Percentiles rank a stretch among this genome's conserved stretches.
Evolutionary conservation across 2,888 invertebrate genomes (phyloP).

Genomic region (Oscheius sp.): DNA sequence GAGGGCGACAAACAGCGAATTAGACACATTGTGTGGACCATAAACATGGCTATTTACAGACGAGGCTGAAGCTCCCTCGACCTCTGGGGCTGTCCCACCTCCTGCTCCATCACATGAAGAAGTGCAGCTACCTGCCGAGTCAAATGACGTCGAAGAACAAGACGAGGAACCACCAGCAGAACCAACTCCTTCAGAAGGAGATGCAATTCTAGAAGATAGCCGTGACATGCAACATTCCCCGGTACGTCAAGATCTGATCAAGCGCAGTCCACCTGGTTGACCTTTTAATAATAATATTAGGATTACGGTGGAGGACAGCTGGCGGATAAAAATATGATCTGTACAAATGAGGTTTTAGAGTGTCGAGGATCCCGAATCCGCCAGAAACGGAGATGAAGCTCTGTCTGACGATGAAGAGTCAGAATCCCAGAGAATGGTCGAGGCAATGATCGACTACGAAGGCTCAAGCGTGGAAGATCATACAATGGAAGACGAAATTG

Average conservation of each 20-base stretch:
- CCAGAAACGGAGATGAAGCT: neutral
- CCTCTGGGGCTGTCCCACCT: neutral
- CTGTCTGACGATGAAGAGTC: neutral
- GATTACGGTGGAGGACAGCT: no score
- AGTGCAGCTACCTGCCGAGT: neutral
- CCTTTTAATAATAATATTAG: no score
- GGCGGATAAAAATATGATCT: no score
- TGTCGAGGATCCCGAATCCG: neutral
- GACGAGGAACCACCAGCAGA: neutral
- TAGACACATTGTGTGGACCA: neutral
- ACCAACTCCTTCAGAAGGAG: neutral
- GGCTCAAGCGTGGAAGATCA: neutral
- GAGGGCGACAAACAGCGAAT: neutral
- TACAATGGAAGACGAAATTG: neutral
- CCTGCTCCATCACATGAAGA: neutral
- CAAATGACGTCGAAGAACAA: no score
- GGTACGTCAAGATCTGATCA: no score
- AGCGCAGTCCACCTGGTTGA: no score
- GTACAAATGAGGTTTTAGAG: neutral
- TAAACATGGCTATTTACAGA: constrained; percentile 8
- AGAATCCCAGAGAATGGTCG: neutral
- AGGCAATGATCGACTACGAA: neutral
- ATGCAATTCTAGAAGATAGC: no score
- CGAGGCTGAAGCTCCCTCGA: constrained; percentile 30
- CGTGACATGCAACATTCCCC: no score